Evolutionary conservation across 2,888 invertebrate species (phyloP).

Genomic region (Ichneumoninae sp.): DNA sequence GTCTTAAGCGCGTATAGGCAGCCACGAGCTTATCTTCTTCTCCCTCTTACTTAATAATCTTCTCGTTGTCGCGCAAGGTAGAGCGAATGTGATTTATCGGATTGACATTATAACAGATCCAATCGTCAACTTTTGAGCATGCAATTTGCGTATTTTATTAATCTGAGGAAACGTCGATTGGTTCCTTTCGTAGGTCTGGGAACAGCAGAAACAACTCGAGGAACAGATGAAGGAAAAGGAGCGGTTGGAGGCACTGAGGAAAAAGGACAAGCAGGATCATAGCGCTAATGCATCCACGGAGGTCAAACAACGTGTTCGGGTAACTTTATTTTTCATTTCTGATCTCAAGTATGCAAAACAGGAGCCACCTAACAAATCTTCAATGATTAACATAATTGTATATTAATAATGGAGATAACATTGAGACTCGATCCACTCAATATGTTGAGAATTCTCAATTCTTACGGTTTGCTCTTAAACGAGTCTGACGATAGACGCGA

Average conservation of each 20-base stretch:
- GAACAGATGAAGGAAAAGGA: conserved; percentile 93
- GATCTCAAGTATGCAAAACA: not conserved
- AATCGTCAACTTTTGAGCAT: not conserved
- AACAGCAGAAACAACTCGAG: conserved; percentile 94
- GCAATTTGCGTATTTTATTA: not conserved
- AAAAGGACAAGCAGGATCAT: conserved; percentile 97
- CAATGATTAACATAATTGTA: not conserved
- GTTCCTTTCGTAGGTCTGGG: conserved; percentile 91
- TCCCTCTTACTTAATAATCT: not conserved
- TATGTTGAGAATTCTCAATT: not conserved
- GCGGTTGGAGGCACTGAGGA: conserved; percentile 93
- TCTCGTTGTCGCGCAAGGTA: not conserved
- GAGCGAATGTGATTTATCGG: not conserved
- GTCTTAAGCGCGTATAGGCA: conserved; percentile 39
- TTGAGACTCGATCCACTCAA: not conserved
- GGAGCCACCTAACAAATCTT: not conserved
- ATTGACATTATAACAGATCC: not conserved
- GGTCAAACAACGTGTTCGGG: conserved; percentile 98
- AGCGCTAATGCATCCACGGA: conserved; percentile 98
- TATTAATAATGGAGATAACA: not conserved
- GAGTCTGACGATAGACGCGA: no score
- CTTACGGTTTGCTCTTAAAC: not conserved
- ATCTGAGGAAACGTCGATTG: not conserved
- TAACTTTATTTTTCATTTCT: conserved; percentile 76
- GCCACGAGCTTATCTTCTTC: conserved; percentile 22